Base-by-base conservation (phyloP, 2,113 vertebrate species). In the Pseudorectes ferrugineus region DNA sequence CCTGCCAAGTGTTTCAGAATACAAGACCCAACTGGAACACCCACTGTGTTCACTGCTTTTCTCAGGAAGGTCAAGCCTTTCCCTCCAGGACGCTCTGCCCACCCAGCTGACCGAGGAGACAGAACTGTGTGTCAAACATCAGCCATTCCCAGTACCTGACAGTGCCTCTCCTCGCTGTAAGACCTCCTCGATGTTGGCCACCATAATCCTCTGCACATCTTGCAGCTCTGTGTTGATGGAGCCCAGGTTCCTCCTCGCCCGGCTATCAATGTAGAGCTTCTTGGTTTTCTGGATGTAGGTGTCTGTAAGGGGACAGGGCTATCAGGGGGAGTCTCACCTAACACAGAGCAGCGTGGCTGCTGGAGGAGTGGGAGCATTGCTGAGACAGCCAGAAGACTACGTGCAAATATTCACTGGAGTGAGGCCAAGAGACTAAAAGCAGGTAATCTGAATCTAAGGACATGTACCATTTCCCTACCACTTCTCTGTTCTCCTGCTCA, bases 271-370 rank as follows among this genome's bases (percentile, higher is more conserved):
- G 98, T 99, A 99, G 5, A 98, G 98, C 94, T 99, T 99, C 98
- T 99, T 99, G 88, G 99, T 99, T 98, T 99, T 99, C 97, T 99
- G 99, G 96, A 99, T 99, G 97, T 99, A 99, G 24, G 99, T 99
- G 93, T 99, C 99, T 99, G 95, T 46, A 77, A 97, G 25, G 51
- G 88, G 68, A 96, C 5, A 31, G 33, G 57, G 63, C 23, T 24
- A 12, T 92, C 71, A 89, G 66, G 72, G 12, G 43, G 31, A 36
- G 40, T 19, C 22, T 36, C 45, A 22, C 49, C 49, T 3, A 48
- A 31, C 26, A 51, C 43, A 78, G 54, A 81, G 46, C 46, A 61
- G 77, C 45, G 65, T 6, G 20, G 52, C 62, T 82, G 57, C 61
- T 5, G 11, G 62, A 70, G 36, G 28, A 91, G 49, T 9, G 22